Evolutionary conservation across 2,797 vertebrate species (phyloP).

Genomic region (Pelodytes ibericus): DNA sequence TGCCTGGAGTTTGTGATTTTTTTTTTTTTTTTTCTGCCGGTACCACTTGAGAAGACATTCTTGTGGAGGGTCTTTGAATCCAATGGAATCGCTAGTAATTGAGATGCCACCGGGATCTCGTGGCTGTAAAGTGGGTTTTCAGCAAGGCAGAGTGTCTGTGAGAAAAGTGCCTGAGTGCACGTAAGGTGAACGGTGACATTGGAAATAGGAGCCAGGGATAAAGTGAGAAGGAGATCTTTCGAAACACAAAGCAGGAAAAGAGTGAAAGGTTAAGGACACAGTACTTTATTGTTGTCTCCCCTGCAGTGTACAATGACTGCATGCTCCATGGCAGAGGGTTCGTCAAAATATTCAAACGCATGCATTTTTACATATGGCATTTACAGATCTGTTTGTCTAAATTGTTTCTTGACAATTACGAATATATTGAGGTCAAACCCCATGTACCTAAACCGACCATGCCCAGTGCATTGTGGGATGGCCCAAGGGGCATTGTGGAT

Average conservation of each 20-base stretch:
- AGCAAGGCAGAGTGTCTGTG: constrained; percentile 34
- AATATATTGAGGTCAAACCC: too few relatives aligned
- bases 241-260: background rate
- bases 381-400: too few relatives aligned
- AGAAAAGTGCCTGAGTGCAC: constrained; percentile 34
- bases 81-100: constrained; percentile 46
- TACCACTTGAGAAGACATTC: constrained; percentile 20
- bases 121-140: constrained; percentile 43
- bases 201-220: constrained; percentile 5
- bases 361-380: too few relatives aligned
- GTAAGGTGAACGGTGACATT: constrained; percentile 14
- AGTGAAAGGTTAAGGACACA: background rate
- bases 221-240: constrained; percentile 3
- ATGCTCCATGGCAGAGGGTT: background rate
- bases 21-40: background rate
- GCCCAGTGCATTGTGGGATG: too few relatives aligned
- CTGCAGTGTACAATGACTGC: constrained; percentile 16
- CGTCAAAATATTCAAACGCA: too few relatives aligned
- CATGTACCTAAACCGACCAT: too few relatives aligned
- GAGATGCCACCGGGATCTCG: constrained; percentile 33
- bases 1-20: constrained; percentile 23
- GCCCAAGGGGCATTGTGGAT: too few relatives aligned
- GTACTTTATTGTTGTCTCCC: constrained; percentile 8
- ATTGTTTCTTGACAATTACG: too few relatives aligned
- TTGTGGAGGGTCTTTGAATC: constrained; percentile 11